phyloP scores from a whole-genome alignment of 2,888 invertebrate genomes.

The Apoda limacodes region DNA sequence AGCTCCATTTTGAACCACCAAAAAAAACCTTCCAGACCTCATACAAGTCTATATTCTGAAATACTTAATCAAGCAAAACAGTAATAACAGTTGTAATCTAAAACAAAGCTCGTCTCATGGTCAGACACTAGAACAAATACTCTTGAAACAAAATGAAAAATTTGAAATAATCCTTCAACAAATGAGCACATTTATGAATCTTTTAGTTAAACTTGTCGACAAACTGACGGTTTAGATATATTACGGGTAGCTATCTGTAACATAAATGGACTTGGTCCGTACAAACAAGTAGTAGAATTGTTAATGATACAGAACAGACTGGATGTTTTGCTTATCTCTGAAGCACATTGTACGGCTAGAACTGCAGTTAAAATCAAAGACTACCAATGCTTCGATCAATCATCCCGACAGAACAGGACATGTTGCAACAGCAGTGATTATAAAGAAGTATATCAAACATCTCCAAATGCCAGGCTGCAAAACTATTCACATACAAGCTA shows the following conservation, averaged over 20 bases:
- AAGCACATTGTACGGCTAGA: conserved; percentile 12
- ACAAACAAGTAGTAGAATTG: conserved; percentile 12
- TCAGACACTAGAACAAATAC: conserved; percentile 9
- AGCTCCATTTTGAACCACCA: too few species aligned
- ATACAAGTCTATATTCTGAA: too few species aligned
- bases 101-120: too few species aligned
- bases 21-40: too few species aligned
- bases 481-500: conserved; percentile 10
- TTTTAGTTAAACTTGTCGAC: conserved; percentile 12
- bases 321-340: conserved; percentile 17
- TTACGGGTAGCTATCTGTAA: too few species aligned
- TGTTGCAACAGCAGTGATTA: too few species aligned
- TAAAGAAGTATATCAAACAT: conserved; percentile 9
- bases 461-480: conserved; percentile 2
- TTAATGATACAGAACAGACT: conserved; percentile 13
- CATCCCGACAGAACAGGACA: conserved; percentile 13
- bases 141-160: conserved; percentile 18
- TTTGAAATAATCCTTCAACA: conserved; percentile 16
- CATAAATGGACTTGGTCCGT: conserved; percentile 16
- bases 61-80: too few species aligned
- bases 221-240: conserved; percentile 9
- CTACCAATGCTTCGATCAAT: conserved; percentile 11
- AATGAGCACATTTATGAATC: conserved; percentile 13
- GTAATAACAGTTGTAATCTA: too few species aligned
- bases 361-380: conserved; percentile 8